Conservation (phyloP, 2,888 invertebrate genomes). For the Drosophila sordidula region DNA sequence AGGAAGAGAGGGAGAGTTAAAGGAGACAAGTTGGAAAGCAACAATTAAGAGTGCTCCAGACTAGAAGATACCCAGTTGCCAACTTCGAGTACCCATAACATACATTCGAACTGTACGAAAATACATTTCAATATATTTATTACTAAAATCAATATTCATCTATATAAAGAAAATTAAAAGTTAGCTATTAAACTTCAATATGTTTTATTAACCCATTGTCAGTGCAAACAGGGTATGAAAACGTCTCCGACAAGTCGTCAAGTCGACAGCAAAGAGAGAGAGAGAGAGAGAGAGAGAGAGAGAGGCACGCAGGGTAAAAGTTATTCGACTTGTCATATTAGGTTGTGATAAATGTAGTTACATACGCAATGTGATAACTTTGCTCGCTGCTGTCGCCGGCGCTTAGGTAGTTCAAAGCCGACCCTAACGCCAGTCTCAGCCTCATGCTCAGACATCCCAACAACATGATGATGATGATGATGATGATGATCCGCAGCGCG, state of each 20-base stretch:
- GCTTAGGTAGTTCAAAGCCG: slow-evolving; percentile 35
- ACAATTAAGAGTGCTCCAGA: too few species aligned
- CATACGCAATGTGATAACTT: slow-evolving; percentile 82
- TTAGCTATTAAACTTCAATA: too few species aligned
- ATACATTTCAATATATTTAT: too few species aligned
- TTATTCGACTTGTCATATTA: slow-evolving; percentile 83
- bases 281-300: neutral
- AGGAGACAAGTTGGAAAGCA: too few species aligned
- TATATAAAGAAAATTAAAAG: too few species aligned
- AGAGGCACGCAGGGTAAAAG: slow-evolving; percentile 44
- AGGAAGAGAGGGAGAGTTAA: neutral
- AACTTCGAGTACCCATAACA: too few species aligned
- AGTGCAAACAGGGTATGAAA: too few species aligned
- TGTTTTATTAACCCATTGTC: too few species aligned
- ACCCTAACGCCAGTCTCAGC: slow-evolving; percentile 13
- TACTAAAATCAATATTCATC: too few species aligned
- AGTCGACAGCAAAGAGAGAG: neutral
- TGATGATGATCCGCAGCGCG: slow-evolving; percentile 41
- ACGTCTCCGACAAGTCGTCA: slow-evolving; percentile 1
- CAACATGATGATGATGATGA: slow-evolving; percentile 14
- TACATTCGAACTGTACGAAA: too few species aligned
- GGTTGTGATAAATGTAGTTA: slow-evolving; percentile 83
- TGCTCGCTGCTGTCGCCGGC: slow-evolving; percentile 55
- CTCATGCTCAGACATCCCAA: neutral
- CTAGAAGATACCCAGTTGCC: too few species aligned